phyloP scores from a whole-genome alignment of 2,113 vertebrate genomes.

The Galemys pyrenaicus region DNA sequence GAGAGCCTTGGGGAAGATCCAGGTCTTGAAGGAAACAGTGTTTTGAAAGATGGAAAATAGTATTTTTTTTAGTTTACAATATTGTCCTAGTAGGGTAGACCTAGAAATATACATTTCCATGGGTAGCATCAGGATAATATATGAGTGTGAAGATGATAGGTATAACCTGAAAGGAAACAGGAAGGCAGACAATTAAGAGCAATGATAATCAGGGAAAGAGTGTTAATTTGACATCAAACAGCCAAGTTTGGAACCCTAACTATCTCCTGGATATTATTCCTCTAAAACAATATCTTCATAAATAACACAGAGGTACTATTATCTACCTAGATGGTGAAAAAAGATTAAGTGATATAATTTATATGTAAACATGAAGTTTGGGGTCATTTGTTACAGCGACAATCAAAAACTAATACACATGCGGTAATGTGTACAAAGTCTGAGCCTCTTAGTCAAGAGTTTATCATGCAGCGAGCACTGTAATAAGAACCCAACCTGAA shows the following conservation, averaged over 20 bases:
- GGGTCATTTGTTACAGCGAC: not conserved
- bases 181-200: not conserved
- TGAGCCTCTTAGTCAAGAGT: not conserved
- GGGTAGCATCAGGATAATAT: not conserved
- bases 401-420: not conserved
- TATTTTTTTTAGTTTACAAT: not conserved
- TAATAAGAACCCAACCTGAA: not conserved
- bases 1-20: not conserved
- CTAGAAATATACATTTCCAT: not conserved
- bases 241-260: not conserved
- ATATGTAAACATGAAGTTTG: not conserved
- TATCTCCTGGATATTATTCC: not conserved
- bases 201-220: not conserved
- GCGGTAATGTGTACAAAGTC: not conserved
- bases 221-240: not conserved
- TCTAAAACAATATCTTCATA: not conserved
- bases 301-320: not conserved
- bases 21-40: not conserved
- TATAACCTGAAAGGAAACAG: not conserved
- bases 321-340: too few relatives aligned
- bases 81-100: not conserved
- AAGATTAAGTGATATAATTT: not conserved
- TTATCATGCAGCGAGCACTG: not conserved
- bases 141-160: not conserved
- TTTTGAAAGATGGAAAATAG: not conserved